Evolutionary conservation across 2,888 invertebrate genomes (phyloP), one percentile per base, ranked within the genome.

Genomic region (Thymelicus lineola): DNA sequence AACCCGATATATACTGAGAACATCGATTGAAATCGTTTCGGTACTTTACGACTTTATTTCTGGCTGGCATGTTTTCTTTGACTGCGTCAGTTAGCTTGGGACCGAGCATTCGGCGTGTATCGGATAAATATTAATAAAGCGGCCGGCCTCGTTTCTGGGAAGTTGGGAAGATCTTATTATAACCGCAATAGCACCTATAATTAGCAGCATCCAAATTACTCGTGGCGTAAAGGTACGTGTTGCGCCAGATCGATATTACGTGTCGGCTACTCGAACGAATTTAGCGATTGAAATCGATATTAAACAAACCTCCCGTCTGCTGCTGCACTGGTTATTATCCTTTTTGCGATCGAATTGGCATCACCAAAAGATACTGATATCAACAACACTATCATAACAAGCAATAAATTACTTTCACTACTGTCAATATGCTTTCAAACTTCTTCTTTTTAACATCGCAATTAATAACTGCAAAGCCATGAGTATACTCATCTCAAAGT

Each of bases 41-140:
- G 87, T 90, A 85, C 88, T 93, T 92, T 92, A 93, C 87, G 91
- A 91, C 91, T 93, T 93, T 92, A 93, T 93, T 92, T 93, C 87
- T 89, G 89, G 90, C 87, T 80, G 82, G 85, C 86, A 80, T 90
- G 91, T 91, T 91, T 91, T 91, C 90, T 91, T 91, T 90, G 90
- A 91, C 91, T 91, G 90, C 92, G 91, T 91, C 91, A 91, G 91
- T 91, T 90, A 89, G 89, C 80, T 88, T 88, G 87, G 86, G 86
- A 89, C 89, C 82, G 86, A 80, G 81, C 82, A 82, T 86, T 87
- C 87, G 83, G 82, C 82, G 88, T 87, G 90, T 93, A 93, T 93
- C 89, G 93, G 90, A 93, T 92, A 92, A 93, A 93, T 93, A 93
- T 93, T 93, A 93, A 93, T 93, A 93, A 93, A 93, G 86, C 91